Base-by-base conservation (phyloP, 2,888 invertebrate species). In the Cacoxenus indagator region DNA sequence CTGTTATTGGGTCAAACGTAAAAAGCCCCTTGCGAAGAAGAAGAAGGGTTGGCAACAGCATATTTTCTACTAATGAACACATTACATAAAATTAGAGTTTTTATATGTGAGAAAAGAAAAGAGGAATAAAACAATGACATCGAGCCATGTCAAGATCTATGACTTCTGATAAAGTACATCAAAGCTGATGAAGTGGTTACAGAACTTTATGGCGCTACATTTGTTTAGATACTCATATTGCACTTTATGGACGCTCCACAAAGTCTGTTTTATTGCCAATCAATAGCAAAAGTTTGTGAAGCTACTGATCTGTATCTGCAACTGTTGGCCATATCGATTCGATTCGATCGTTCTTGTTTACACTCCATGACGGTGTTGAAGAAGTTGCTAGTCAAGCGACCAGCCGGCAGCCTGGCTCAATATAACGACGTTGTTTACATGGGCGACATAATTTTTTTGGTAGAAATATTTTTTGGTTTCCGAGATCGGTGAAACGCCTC, bases 281-380 rank as follows among this genome's bases (percentile, higher is more conserved):
- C 22, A 54, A 54, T 37, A 37, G 37, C 26, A 54, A 54, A 54
- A 24, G 26, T n/a, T n/a, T 29, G n/a, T 57, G 27, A n/a, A 31
- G 57, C 57, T 57, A 57, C 57, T 57, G 57, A 57, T 57, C 57
- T 29, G 27, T 57, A 57, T 57, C 57, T 57, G 55, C 24, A 29
- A 57, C 27, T 57, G 14, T 22, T 4, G 55, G 14, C 27, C n/a
- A n/a, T 46, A 9, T 8, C 9, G 31, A 9, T 31, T 54, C 11
- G 54, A 14, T n/a, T n/a, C n/a, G 24, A 24, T 54, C 54, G 24
- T 54, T 54, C 22, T n/a, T n/a, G n/a, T n/a, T n/a, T 19, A 24
- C 8, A 54, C 24, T 54, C 11, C 2, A 54, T 24, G 8, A 11
- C 26, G 14, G 22, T 5, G 51, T 11, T 51, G 19, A 51, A 22